These are phyloP conservation scores for Muntiacus muntjak DNA, from an alignment of 2,113 vertebrate species.

Conservation along the genomic window DNA sequence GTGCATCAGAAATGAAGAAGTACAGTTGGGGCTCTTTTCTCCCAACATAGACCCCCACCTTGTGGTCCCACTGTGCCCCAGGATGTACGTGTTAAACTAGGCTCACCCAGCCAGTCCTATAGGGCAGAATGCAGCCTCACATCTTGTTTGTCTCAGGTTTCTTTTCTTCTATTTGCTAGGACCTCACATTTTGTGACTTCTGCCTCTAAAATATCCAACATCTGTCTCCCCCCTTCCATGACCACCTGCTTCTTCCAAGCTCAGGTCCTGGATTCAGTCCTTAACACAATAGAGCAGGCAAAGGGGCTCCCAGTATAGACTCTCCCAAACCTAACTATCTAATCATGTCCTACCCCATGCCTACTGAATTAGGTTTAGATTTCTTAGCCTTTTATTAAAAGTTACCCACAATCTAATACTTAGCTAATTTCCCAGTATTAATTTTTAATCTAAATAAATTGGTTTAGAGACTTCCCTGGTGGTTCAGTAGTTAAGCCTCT, in stretches of 20 bases:
- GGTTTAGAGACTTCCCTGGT: not conserved
- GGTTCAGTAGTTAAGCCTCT: not conserved
- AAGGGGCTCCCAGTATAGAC: not conserved
- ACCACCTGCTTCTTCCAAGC: not conserved
- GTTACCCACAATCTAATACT: not conserved
- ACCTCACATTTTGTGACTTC: not conserved
- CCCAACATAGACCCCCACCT: not conserved
- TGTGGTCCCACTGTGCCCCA: fast-evolving
- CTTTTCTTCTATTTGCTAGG: not conserved
- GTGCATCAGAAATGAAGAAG: not conserved
- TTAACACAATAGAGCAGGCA: not conserved
- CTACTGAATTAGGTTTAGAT: not conserved
- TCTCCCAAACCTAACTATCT: not conserved
- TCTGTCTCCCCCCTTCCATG: not conserved
- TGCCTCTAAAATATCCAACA: not conserved
- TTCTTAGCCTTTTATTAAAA: not conserved
- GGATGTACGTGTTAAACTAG: not conserved
- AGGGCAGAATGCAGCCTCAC: not conserved
- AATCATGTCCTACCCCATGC: not conserved
- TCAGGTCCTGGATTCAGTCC: not conserved
- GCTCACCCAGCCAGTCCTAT: not conserved
- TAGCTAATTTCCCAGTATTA: not conserved
- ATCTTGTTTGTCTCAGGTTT: not conserved
- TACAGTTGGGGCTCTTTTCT: not conserved
- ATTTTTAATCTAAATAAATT: not conserved